phyloP scores from a whole-genome alignment of 2,113 vertebrate genomes.

The Sceloporus undulatus region DNA sequence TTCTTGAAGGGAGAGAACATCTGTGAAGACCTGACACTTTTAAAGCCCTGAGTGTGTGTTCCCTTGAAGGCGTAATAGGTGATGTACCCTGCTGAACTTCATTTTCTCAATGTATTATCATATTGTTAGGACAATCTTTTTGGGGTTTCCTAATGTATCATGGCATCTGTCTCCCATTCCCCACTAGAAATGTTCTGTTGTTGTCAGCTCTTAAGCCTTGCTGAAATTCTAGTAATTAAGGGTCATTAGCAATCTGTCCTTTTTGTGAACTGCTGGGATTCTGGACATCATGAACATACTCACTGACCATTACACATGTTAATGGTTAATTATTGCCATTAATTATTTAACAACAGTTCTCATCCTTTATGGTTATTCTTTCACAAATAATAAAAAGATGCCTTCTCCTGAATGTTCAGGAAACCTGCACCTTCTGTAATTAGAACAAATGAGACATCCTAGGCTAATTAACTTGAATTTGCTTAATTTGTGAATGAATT shows the following conservation, averaged over 20 bases:
- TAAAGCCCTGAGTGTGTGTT: background rate
- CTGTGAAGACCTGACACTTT: background rate
- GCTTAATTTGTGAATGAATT: background rate
- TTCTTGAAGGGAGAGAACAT: background rate
- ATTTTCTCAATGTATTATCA: no score
- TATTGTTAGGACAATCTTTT: background rate
- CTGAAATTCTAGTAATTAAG: background rate
- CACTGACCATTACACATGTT: background rate
- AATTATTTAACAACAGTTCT: background rate
- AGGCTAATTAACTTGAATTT: background rate
- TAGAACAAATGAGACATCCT: background rate
- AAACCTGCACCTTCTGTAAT: background rate
- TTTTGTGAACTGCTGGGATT: background rate
- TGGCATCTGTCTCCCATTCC: no score
- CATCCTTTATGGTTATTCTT: background rate
- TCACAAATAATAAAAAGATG: background rate
- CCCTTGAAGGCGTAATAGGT: no score
- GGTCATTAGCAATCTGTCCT: background rate
- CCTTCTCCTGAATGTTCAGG: background rate
- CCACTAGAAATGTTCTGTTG: background rate
- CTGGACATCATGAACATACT: background rate
- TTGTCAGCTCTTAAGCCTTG: background rate
- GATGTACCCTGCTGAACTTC: no score
- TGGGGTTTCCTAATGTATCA: background rate
- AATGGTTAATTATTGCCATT: conserved; percentile 6